Evolutionary conservation across 2,113 vertebrate species (phyloP).

Genomic region (Varanus salvator): DNA sequence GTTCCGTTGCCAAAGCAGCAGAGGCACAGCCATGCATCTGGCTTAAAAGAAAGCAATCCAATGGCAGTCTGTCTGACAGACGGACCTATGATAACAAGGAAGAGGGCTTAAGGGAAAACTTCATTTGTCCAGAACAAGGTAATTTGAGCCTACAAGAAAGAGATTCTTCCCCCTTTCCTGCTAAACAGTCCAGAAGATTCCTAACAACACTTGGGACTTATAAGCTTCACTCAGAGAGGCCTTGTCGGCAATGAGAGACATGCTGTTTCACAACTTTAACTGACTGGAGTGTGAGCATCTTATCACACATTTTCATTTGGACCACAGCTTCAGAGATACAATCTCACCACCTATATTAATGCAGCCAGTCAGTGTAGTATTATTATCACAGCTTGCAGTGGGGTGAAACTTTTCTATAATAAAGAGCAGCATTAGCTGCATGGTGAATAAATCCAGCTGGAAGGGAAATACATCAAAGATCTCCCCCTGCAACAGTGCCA

Average conservation of each 20-base stretch:
- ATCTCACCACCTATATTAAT: not conserved
- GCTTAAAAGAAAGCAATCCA: constrained; percentile 6
- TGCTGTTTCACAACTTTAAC: constrained; percentile 26
- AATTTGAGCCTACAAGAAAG: constrained; percentile 65
- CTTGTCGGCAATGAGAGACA: constrained; percentile 22
- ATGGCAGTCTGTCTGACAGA: constrained; percentile 6
- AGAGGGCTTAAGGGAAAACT: not conserved
- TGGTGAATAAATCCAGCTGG: constrained; percentile 32
- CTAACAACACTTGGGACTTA: constrained; percentile 24
- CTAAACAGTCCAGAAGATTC: constrained; percentile 44
- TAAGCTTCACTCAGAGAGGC: constrained; percentile 16
- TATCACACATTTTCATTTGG: constrained; percentile 34
- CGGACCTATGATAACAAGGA: constrained; percentile 31
- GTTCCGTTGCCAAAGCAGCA: not conserved
- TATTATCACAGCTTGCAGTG: not conserved
- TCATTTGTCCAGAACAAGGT: constrained; percentile 55
- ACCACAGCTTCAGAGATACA: not conserved
- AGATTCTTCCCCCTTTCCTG: constrained; percentile 32
- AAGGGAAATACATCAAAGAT: not conserved
- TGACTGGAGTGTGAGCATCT: constrained; percentile 23
- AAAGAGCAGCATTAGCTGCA: not conserved
- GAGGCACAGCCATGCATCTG: not conserved
- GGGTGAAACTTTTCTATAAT: not conserved
- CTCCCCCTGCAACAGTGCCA: not conserved
- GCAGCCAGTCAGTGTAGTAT: not conserved